Base-by-base conservation (phyloP, 2,888 invertebrate species). In the Monopis laevigella region DNA sequence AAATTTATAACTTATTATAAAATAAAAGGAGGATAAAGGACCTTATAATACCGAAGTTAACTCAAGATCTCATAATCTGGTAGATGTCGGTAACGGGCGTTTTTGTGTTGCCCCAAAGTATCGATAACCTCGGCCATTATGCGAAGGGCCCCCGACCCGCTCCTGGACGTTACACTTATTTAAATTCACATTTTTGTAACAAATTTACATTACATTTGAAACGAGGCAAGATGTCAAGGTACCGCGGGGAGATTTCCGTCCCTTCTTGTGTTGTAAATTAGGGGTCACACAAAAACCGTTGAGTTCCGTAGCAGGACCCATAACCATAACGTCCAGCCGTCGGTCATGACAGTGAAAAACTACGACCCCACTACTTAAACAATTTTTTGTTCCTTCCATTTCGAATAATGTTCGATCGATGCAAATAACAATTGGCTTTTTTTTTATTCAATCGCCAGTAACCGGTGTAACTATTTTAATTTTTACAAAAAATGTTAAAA, bases 271-370 rank as follows among this genome's bases (percentile, higher is more conserved):
- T 73, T 73, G 74, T 74, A 75, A 77, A 77, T 77, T 68, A 70
- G 63, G 78, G 80, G 78, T 77, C 72, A 75, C 68, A 71, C 71
- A 78, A 80, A 80, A 80, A 80, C 80, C 80, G 80, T 78, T 80
- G 72, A 61, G 66, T 69, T 21, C 62, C 62, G 59, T 59, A 59
- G 61, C 57, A n/a, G 59, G 58, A 58, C 58, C 67, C 68, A 69
- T 77, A 21, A 21, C 36, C 21, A 36, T 36, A 74, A 74, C 64
- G 78, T 78, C 77, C 78, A 77, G 77, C 67, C 69, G 68, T 52
- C 63, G 59, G 51, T 56, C 56, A 55, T 57, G 64, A 62, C 65
- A 58, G 54, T 67, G 68, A 71, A 72, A 72, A 73, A 71, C 56
- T 61, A 51, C 58, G 60, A 57, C 57, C 55, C 55, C 57, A 56